Evolutionary conservation across 2,797 vertebrate species (phyloP), one percentile per base, ranked within the genome.

Genomic region (Typhlichthys subterraneus): DNA sequence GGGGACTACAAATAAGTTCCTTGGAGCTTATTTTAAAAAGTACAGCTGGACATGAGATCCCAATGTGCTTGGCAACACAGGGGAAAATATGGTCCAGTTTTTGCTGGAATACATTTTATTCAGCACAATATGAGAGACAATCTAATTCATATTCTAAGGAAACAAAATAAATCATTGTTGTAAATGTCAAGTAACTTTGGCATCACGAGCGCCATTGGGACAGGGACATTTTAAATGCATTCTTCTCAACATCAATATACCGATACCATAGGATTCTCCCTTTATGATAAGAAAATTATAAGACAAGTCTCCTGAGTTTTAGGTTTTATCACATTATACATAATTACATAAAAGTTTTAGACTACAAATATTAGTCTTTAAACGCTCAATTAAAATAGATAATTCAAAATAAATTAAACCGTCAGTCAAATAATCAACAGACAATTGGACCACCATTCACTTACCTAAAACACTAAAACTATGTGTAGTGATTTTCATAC

Each of bases 171-270:
- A 42, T 42, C 38, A 42, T 42, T 42, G 38, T 8, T 42, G 38
- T 42, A 42, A 42, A 42, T 42, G 38, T 42, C 38, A 42, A 42
- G 38, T 42, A 42, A 42, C 38, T 42, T 42, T 42, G 2, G 38
- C 38, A 2, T 42, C 38, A 42, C 38, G 38, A 42, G 38, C 9
- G 8, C 38, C 38, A 42, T 9, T 42, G 38, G 38, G 15, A 12
- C 29, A 13, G 57, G 59, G 65, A 56, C 53, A 56, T 45, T 59
- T 59, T 70, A 46, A 45, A 64, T 50, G 56, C 56, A 51, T 64
- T 45, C 45, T 31, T 50, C 31, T 60, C 10, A 19, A 31, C 31
- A 58, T 63, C 19, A 51, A 57, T 70, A 52, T 51, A n/a, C 33
- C 1, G 29, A 8, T 0, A 12, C 10, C 5, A 13, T 10, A 12